Evolutionary conservation across 2,888 invertebrate genomes (phyloP).

Genomic region (Slavum lentiscoides): DNA sequence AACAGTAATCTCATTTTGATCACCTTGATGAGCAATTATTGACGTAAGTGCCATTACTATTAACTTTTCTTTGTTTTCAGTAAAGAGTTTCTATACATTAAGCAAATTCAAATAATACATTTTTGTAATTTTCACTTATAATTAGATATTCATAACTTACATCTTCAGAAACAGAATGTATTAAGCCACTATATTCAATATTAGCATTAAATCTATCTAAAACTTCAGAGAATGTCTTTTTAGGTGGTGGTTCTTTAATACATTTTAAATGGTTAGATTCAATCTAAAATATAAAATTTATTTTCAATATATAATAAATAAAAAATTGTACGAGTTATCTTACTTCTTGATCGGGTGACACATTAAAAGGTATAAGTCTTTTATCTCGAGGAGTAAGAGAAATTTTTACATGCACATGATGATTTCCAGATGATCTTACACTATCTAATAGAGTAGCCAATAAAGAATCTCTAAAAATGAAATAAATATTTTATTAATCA

Average conservation of each 20-base stretch:
- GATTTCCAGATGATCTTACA: constrained; percentile 93
- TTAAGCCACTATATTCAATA: constrained; percentile 94
- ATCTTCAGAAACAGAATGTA: constrained; percentile 94
- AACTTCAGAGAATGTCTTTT: constrained; percentile 74
- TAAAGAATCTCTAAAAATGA: constrained; percentile 79
- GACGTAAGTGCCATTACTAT: constrained; percentile 89
- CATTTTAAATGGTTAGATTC: constrained; percentile 89
- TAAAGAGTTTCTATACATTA: constrained; percentile 82
- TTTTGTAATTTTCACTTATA: not conserved
- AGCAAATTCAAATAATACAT: not conserved
- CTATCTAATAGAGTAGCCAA: constrained; percentile 95
- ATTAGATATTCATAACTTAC: constrained; percentile 65
- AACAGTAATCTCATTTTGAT: constrained; percentile 66
- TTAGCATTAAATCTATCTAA: constrained; percentile 96
- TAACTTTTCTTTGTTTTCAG: constrained; percentile 96
- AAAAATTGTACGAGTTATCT: constrained; percentile 14
- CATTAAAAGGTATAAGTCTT: constrained; percentile 84
- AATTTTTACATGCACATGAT: constrained; percentile 93
- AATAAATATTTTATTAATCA: not conserved
- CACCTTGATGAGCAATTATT: constrained; percentile 73
- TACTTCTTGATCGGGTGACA: constrained; percentile 91
- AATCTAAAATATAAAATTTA: constrained; percentile 60
- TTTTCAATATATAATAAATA: constrained; percentile 7
- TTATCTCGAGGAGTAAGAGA: constrained; percentile 80
- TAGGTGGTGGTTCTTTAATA: constrained; percentile 69